Base-by-base conservation (phyloP, 2,888 invertebrate species). In the Leptura quadrifasciata region DNA sequence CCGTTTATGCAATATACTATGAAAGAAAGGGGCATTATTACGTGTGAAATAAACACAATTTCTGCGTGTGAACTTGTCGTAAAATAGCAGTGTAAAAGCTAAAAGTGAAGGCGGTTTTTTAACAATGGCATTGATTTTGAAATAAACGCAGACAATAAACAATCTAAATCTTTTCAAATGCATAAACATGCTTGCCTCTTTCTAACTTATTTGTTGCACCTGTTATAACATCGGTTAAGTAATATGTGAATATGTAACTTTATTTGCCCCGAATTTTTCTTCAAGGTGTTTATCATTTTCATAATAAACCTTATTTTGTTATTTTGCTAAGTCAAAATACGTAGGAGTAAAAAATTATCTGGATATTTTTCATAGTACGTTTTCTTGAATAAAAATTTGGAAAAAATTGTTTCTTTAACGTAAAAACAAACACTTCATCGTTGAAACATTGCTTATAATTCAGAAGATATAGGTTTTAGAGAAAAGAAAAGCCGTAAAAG, bases 21-120 rank as follows among this genome's bases (percentile, higher is more conserved):
- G 21, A 64, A 35, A 31, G 55, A 18, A 27, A 35, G 58, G 58
- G 12, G 15, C 20, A 27, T 31, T 55, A 60, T 58, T 58, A 55
- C 58, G 57, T 68, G 68, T 21, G 69, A 70, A 58, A 58, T 57
- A n/a, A 6, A 58, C 15, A 21, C 52, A 47, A 57, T 31, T 76
- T 68, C 64, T 67, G 24, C 72, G 76, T 76, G 78, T 72, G 78
- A 78, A 75, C 47, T 70, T 63, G 55, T 65, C 57, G 68, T 73
- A 63, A 77, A 78, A 74, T 47, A 54, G 18, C 63, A 15, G 55
- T 72, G 72, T 76, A 76, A 72, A 74, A 78, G 78, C 76, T 76
- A 76, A 72, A 74, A 78, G 78, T 78, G 78, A 78, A 78, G 78
- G 78, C 72, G 74, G 58, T 74, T 27, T 17, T 72, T 61, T 63